Base-by-base conservation (phyloP, 2,113 vertebrate species). In the Hymenochirus boettgeri region DNA sequence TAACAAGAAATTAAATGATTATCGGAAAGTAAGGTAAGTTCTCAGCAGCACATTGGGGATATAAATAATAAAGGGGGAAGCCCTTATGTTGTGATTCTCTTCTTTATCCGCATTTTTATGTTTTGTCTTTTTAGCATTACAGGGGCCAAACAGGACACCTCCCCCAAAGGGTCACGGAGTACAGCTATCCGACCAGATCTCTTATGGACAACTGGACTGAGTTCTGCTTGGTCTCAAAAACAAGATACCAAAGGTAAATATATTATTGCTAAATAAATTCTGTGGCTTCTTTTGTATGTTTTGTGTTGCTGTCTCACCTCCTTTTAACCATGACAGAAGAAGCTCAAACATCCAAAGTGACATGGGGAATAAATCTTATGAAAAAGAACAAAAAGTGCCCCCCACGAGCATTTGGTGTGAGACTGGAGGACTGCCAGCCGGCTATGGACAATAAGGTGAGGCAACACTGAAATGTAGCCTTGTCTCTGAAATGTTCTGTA, bases 1-100 rank as follows among this genome's bases (percentile, higher is more conserved):
- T 82, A 98, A 83, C 75, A 98, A 97, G 86, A 98, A 96, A 77
- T 88, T 98, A 76, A 98, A 98, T 26, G 93, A 98, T 77, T 98
- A 98, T 83, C 88, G 92, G 50, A 97, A 97, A 84, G 83, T 89
- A 73, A 88, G 86, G 87, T 90, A 77, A 72, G 80, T 48, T 62
- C 33, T 8, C 1, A 13, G 1, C 18, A 31, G 5, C 7, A 18
- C 18, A 21, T n/a, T n/a, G n/a, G n/a, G n/a, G n/a, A n/a, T n/a
- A n/a, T n/a, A n/a, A n/a, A n/a, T n/a, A n/a, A n/a, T n/a, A n/a
- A n/a, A n/a, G n/a, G n/a, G n/a, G n/a, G n/a, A n/a, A n/a, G n/a
- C n/a, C n/a, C 9, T 22, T 23, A 4, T 15, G 22, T 48, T 6
- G 22, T 6, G 18, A 7, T 2, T 48, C 46, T 23, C 19, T n/a